phyloP scores from a whole-genome alignment of 1,140 invertebrate species.

The Cryptotermes secundus region DNA sequence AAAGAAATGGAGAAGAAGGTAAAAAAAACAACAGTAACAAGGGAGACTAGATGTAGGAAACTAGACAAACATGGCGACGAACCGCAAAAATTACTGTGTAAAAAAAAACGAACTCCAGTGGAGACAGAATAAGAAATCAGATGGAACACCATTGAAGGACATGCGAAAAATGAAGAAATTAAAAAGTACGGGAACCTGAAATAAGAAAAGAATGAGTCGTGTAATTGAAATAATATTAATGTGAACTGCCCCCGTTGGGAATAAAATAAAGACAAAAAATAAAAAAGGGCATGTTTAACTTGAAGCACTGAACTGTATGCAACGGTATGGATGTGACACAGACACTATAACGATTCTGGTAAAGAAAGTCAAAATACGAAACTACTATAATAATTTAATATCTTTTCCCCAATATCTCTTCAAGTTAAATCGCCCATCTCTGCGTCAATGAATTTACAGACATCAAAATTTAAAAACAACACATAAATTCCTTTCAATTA shows the following conservation, averaged over 20 bases:
- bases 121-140: background rate
- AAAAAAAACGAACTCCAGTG: background rate
- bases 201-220: background rate
- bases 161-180: background rate
- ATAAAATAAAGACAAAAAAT: background rate
- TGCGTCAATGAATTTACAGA: too few species aligned
- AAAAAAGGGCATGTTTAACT: background rate
- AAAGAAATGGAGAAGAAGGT: background rate
- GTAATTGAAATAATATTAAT: constrained; percentile 19
- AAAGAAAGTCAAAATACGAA: too few species aligned
- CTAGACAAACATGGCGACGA: constrained; percentile 4
- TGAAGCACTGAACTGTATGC: background rate
- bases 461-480: too few species aligned
- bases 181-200: constrained; percentile 3
- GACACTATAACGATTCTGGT: too few species aligned
- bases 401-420: too few species aligned
- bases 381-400: too few species aligned
- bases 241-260: constrained; percentile 7
- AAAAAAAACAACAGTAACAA: background rate
- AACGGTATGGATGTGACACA: background rate
- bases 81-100: background rate
- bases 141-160: background rate
- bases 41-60: background rate
- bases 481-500: too few species aligned
- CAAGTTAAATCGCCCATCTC: too few species aligned